Conservation (phyloP, 2,797 vertebrate genomes). For the Fistularia tabacaria region DNA sequence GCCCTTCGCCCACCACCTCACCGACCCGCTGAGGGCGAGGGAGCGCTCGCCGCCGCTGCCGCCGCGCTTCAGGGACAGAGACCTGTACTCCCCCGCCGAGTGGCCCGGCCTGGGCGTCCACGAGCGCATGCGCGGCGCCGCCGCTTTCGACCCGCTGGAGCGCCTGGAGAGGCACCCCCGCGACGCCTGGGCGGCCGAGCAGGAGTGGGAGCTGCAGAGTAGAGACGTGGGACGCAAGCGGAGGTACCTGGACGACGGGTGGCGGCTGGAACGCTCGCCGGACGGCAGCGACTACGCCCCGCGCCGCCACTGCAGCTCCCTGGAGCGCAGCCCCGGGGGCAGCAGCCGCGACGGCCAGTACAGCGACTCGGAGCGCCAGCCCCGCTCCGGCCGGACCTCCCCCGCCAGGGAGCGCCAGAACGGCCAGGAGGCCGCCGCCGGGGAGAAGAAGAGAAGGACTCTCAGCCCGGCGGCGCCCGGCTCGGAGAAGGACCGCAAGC, state of each 20-base stretch:
- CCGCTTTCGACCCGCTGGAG: conserved; percentile 84
- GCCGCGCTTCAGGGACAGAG: conserved; percentile 88
- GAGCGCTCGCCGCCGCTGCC: conserved; percentile 85
- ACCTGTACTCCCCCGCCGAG: conserved; percentile 81
- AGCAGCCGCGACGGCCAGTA: conserved; percentile 81
- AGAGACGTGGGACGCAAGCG: conserved; percentile 85
- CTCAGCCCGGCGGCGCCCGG: conserved; percentile 38
- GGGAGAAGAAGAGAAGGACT: conserved; percentile 69
- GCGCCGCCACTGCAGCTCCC: conserved; percentile 81
- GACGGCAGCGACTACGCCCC: conserved; percentile 77
- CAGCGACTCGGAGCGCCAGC: conserved; percentile 82
- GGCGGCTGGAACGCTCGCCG: conserved; percentile 85
- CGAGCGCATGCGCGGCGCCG: conserved; percentile 81
- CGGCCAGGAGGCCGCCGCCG: conserved; percentile 74
- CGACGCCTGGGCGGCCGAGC: conserved; percentile 87
- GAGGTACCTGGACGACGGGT: conserved; percentile 80
- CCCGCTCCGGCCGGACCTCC: conserved; percentile 79
- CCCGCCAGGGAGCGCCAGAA: conserved; percentile 78
- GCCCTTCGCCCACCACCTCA: conserved; percentile 82
- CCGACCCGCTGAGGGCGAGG: conserved; percentile 82
- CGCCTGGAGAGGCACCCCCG: conserved; percentile 79
- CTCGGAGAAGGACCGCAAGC: conserved; percentile 59
- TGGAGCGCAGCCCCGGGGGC: conserved; percentile 81
- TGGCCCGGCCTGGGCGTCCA: conserved; percentile 85
- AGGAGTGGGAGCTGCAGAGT: conserved; percentile 79